phyloP scores from a whole-genome alignment of 2,113 vertebrate species.

The sheep (Ovis aries) region DNA sequence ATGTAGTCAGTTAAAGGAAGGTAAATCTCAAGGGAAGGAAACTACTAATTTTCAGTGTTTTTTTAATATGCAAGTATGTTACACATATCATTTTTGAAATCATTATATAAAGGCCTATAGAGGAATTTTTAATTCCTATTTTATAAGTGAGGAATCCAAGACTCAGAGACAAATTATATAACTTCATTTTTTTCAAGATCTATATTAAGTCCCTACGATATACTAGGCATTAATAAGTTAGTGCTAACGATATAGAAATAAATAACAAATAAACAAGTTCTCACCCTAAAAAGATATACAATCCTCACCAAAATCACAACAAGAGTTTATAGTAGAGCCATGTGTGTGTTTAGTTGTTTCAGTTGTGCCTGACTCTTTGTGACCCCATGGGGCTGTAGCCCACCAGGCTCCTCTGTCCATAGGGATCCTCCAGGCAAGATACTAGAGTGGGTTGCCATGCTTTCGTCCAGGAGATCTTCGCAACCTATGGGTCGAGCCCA shows the following conservation, averaged over 20 bases:
- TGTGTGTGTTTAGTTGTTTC: background rate
- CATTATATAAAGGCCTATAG: background rate
- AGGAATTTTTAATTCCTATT: background rate
- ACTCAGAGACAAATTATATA: background rate
- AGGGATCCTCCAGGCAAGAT: background rate
- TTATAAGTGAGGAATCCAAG: constrained; percentile 7
- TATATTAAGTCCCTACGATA: background rate
- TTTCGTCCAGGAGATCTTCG: background rate
- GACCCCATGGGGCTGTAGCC: background rate
- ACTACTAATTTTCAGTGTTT: background rate
- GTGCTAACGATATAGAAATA: background rate
- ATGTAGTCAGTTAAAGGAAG: background rate
- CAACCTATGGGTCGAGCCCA: background rate
- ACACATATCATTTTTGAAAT: background rate
- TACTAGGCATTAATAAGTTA: constrained; percentile 11
- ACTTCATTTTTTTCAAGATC: constrained; percentile 1
- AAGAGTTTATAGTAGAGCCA: background rate
- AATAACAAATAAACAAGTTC: background rate
- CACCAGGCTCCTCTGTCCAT: background rate
- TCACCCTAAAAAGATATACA: background rate
- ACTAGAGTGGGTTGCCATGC: background rate
- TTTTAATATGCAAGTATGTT: background rate
- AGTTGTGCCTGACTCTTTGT: background rate
- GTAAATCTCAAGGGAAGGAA: background rate
- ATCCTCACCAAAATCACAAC: background rate